phyloP scores from a whole-genome alignment of 2,888 invertebrate species.

The Agonopterix subpropinquella region DNA sequence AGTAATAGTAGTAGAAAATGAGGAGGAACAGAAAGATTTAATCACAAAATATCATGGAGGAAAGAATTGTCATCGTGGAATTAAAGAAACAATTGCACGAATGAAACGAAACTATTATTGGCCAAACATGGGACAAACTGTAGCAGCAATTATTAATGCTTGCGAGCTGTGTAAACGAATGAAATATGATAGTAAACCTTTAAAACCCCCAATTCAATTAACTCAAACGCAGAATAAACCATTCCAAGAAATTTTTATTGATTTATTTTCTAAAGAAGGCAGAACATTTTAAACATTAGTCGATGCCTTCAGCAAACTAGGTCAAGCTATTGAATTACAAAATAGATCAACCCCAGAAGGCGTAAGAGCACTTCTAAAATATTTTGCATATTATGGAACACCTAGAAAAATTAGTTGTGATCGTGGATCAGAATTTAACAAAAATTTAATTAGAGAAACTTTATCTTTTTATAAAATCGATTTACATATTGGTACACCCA shows the following conservation, averaged over 20 bases:
- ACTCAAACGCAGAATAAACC: constrained; percentile 20
- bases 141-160: constrained; percentile 7
- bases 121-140: constrained; percentile 9
- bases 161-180: constrained; percentile 10
- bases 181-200: constrained; percentile 11
- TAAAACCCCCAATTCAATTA: constrained; percentile 19
- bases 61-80: constrained; percentile 13
- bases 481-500: too few species aligned
- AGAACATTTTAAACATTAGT: constrained; percentile 13
- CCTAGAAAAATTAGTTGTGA: constrained; percentile 20
- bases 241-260: constrained; percentile 21
- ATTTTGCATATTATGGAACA: too few species aligned
- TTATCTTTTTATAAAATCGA: constrained; percentile 17
- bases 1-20: constrained; percentile 1
- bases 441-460: constrained; percentile 14
- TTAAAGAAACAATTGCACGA: constrained; percentile 9
- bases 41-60: constrained; percentile 9
- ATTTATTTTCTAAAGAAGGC: constrained; percentile 13
- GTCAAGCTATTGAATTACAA: constrained; percentile 18
- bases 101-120: constrained; percentile 10
- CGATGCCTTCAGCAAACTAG: constrained; percentile 24
- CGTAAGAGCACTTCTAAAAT: constrained; percentile 13
- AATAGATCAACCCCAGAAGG: constrained; percentile 19
- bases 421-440: constrained; percentile 25
- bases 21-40: constrained; percentile 4